Conservation (phyloP, 2,113 vertebrate genomes). For the Ochotona princeps region DNA sequence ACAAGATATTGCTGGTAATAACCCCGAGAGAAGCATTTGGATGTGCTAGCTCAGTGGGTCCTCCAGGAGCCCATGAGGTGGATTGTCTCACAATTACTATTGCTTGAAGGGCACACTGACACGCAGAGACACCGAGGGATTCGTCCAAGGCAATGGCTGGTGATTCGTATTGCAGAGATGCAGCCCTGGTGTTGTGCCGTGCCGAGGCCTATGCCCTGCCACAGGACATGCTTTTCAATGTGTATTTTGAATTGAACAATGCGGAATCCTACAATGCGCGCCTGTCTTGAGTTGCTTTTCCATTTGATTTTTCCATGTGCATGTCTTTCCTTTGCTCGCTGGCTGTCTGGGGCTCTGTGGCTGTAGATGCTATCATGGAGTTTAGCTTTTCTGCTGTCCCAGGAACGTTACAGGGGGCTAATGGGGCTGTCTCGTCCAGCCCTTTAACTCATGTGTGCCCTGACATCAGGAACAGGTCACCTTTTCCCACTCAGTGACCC, state of each 20-base stretch:
- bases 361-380: conserved; percentile 58
- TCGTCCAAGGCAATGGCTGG: neutral
- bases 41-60: neutral
- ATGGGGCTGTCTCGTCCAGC: neutral
- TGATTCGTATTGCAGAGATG: neutral
- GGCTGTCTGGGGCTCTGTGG: conserved; percentile 47
- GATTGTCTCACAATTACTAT: neutral
- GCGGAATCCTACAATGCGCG: neutral
- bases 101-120: neutral
- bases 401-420: neutral
- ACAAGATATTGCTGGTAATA: neutral
- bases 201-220: neutral
- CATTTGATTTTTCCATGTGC: neutral
- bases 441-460: neutral
- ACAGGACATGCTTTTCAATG: neutral
- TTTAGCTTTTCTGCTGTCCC: conserved; percentile 29
- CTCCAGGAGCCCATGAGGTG: neutral
- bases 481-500: neutral
- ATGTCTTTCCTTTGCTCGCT: neutral
- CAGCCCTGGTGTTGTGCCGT: neutral
- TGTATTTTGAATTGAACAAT: neutral
- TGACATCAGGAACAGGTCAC: neutral
- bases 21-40: neutral
- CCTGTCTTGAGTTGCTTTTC: neutral
- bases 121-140: neutral